Conservation (phyloP, 2,888 invertebrate species). For the Neoitamus cyanurus region DNA sequence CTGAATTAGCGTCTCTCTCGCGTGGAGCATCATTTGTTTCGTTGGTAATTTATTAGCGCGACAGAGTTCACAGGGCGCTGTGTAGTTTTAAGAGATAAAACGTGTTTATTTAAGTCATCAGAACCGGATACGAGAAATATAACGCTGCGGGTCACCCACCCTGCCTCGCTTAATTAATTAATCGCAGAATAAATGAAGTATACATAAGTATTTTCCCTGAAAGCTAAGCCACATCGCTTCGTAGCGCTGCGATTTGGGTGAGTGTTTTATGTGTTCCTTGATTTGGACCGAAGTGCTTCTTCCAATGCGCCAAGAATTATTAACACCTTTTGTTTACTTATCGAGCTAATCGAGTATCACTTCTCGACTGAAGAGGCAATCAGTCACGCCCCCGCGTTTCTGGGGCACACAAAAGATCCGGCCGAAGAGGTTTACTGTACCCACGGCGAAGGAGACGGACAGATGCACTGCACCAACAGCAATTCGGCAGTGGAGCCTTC, state of each 20-base stretch:
- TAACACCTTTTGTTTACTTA: conserved; percentile 26
- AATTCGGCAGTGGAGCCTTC: background rate
- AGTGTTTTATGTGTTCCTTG: conserved; percentile 11
- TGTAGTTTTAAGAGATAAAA: background rate
- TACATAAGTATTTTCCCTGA: background rate
- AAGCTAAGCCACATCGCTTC: background rate
- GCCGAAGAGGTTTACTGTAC: background rate
- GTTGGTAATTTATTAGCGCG: background rate
- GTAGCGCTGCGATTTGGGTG: background rate
- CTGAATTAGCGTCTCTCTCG: background rate
- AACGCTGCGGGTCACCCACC: background rate
- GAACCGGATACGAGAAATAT: conserved; percentile 19
- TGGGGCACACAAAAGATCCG: background rate
- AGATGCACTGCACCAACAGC: background rate
- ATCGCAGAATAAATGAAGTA: conserved; percentile 1
- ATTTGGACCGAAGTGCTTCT: background rate
- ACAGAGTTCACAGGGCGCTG: background rate
- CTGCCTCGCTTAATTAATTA: conserved; percentile 14
- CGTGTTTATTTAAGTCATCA: conserved; percentile 7
- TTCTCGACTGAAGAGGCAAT: conserved; percentile 31
- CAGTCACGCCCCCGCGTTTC: conserved; percentile 36
- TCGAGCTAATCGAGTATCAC: conserved; percentile 37
- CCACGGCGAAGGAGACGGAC: background rate
- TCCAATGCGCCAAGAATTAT: conserved; percentile 7
- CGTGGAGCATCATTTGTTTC: background rate